Base-by-base conservation (phyloP, 2,797 vertebrate species). In the Intellagama lesueurii region DNA sequence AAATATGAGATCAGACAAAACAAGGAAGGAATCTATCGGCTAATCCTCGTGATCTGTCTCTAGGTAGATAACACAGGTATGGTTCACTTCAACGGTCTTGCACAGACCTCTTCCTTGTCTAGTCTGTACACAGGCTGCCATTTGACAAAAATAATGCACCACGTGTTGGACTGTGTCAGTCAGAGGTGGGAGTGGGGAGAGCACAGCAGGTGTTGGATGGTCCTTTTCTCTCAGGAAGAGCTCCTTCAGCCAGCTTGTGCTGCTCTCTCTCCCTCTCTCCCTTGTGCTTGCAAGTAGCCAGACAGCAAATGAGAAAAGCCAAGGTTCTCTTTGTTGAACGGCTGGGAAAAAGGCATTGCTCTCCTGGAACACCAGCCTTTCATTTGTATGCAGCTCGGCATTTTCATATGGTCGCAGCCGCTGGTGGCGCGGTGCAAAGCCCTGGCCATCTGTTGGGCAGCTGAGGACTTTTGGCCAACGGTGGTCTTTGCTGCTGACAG, bases 401-500 rank as follows among this genome's bases (percentile, higher is more conserved):
- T 81, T 90, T 64, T 69, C 44, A 14, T 82, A 83, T 47, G 32
- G 60, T 69, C 28, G 49, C 89, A 86, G 28, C 86, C 60, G 70
- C 85, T 82, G 72, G 79, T 73, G 79, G 85, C 60, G 60, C 85
- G 30, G 60, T 60, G 64, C 79, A 90, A 76, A 90, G 72, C 79
- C 64, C 79, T 5, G 64, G 84, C 89, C 89, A 90, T 90, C 89
- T 90, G 89, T 56, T 87, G 84, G 85, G 72, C 73, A 82, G 79
- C 89, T 3, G 89, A 90, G 80, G 89, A 90, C 79, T 90, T 90
- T 72, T 87, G 89, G 89, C 86, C 79, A 90, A 83, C 86, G 85
- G 89, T 90, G 85, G 89, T 90, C 85, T 90, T 90, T 87, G 85
- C 70, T 4, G 79, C 79, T 56, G 85, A 90, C 89, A 83, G 72